Base-by-base conservation (phyloP, 2,797 vertebrate genomes). In the Acrossocheilus fasciatus region DNA sequence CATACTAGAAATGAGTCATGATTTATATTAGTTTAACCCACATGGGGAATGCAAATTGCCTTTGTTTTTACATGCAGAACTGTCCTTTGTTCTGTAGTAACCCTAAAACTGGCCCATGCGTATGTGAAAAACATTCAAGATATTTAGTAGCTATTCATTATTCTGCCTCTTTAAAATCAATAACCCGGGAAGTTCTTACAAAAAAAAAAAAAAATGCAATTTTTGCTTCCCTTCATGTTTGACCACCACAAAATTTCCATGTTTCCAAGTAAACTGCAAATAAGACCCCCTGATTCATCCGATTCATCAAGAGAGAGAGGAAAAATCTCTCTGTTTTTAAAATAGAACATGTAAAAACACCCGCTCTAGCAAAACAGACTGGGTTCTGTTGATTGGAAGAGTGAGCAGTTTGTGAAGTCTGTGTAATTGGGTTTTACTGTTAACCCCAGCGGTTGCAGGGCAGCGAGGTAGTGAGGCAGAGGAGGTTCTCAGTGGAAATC, bases 261-360 rank as follows among this genome's bases (percentile, higher is more conserved):
- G 91, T 92, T 93, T 95, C 93, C 92, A 92, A 92, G 88, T 92
- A 80, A 88, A 92, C 90, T 80, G 87, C 93, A 92, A 94, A 94
- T 91, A 91, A 86, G 88, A 84, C 91, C 91, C 89, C 88, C 91
- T 57, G 92, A 93, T 95, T 94, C 92, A 93, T 94, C 91, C 91
- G 82, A 92, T 95, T 94, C 93, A 95, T 94, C 82, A 82, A 89
- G 93, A 92, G 90, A 90, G 89, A 34, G 81, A 26, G 88, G 86
- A 91, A 88, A 90, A 89, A 87, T 36, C 6, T 89, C 91, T 90
- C 88, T 91, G 91, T 89, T 92, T 95, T 95, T 93, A 94, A 96
- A 96, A 96, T 96, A 96, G 96, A 94, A 93, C 93, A 91, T 92
- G 93, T 94, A 93, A 94, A 95, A 95, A 94, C 93, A 94, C 93